These are phyloP conservation scores for Unio pictorum DNA, from an alignment of 2,888 invertebrate species.

Conservation along the genomic window DNA sequence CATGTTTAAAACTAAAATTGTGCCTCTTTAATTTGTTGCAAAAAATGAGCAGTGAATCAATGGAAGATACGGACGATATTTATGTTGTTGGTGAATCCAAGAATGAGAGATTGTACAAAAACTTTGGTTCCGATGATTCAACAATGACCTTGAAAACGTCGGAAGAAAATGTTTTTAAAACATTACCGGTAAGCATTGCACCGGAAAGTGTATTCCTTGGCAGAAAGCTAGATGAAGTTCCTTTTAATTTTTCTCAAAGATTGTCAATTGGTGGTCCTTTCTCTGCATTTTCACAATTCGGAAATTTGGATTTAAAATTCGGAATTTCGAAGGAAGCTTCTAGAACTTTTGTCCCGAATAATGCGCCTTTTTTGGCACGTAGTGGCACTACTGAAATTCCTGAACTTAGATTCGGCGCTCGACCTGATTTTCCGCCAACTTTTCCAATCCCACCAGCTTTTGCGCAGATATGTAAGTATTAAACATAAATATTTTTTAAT, in stretches of 20 bases:
- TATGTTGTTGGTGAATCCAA: too few relatives aligned
- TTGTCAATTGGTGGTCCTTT: conserved; percentile 23
- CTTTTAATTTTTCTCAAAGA: not conserved
- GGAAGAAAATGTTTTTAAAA: too few relatives aligned
- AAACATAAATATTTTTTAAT: not conserved
- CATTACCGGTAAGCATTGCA: too few relatives aligned
- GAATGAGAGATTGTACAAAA: too few relatives aligned
- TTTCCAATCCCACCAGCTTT: conserved; percentile 33
- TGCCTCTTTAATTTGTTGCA: too few relatives aligned
- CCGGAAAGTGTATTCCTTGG: too few relatives aligned
- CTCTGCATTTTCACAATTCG: conserved; percentile 26
- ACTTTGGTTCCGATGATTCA: too few relatives aligned
- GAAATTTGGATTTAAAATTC: not conserved
- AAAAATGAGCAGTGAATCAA: too few relatives aligned
- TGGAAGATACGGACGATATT: too few relatives aligned
- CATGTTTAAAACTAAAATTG: too few relatives aligned
- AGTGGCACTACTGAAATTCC: not conserved
- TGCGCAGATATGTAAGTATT: conserved; percentile 34
- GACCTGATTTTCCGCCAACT: conserved; percentile 3
- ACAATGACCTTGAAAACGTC: too few relatives aligned
- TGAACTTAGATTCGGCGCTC: not conserved
- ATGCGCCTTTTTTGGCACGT: not conserved
- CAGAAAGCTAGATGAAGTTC: too few relatives aligned
- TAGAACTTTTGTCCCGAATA: not conserved
- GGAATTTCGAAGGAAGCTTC: not conserved